Conservation (phyloP, 2,113 vertebrate species). For the Podilymbus podiceps region DNA sequence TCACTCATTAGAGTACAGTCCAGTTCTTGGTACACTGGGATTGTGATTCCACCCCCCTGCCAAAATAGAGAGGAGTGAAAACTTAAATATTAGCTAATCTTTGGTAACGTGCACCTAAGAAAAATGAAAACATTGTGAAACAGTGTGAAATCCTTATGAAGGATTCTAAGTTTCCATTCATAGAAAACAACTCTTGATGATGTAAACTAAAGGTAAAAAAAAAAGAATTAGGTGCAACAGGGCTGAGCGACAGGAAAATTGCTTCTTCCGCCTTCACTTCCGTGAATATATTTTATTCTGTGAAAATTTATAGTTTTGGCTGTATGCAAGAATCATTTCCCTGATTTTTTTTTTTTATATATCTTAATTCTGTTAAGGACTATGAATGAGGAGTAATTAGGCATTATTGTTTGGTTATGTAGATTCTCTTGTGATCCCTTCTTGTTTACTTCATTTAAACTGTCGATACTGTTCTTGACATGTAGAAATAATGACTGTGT, state of each 20-base stretch:
- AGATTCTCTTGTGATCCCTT: conserved; percentile 24
- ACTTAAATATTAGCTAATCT: not conserved
- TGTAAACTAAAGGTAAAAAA: not conserved
- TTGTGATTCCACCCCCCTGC: not conserved
- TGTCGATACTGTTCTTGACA: not conserved
- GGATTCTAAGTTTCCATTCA: not conserved
- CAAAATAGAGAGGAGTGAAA: not conserved
- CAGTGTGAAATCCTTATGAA: not conserved
- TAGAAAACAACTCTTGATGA: not conserved
- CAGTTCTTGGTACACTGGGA: not conserved
- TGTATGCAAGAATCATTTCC: not conserved
- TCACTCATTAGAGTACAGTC: not conserved
- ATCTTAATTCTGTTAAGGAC: not conserved
- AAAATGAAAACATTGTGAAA: not conserved
- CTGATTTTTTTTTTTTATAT: not conserved
- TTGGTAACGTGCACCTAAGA: not conserved
- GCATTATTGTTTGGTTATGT: conserved; percentile 30
- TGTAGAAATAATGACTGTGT: not conserved
- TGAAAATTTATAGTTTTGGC: not conserved
- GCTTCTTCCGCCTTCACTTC: not conserved
- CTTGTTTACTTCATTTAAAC: conserved; percentile 32
- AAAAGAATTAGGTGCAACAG: not conserved
- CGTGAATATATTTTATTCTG: not conserved
- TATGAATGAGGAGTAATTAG: conserved; percentile 11
- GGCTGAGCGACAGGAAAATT: not conserved